Evolutionary conservation across 92 coral and sea anemone species (phyloP), one percentile per base, ranked within the genome.

Genomic region (Bergia sp.): DNA sequence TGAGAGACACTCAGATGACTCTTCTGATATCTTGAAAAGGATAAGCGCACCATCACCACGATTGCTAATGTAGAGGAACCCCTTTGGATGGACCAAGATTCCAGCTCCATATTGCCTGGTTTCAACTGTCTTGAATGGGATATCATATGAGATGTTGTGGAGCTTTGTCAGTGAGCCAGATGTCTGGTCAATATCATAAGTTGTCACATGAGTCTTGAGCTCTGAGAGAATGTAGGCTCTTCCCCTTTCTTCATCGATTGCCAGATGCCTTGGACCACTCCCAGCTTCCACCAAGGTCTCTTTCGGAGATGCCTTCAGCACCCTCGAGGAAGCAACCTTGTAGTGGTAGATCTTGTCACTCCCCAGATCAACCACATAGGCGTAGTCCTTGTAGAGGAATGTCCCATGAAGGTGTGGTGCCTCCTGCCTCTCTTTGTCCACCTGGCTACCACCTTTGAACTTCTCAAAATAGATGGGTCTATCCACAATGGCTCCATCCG

Each of bases 181-280:
- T 20, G 39, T 20, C 55, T 82, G 50, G 18, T 82, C 58, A 82
- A 82, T 82, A 42, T 65, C 53, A 65, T 61, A 82, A 36, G 86
- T 39, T 82, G 86, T 82, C 7, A 82, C 86, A 40, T 65, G 76
- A 76, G 39, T 82, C 37, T 58, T 39, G 39, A 82, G 86, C 86
- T 82, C 86, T 82, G 76, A 82, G 73, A 82, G 53, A 82, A 82
- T 41, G 5, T 64, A 82, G 38, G 76, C 86, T 65, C 57, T 82
- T 64, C 50, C 58, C 10, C 86, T 82, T 61, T 65, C 18, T 65
- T 82, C 76, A 21, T 82, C 86, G 39, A 82, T 42, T 9, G 86
- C 86, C 55, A 82, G 86, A 61, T 82, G 86, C 21, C 86, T 65
- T 3, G 86, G 86, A 4, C 86, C 86, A 65, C 86, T 82, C n/a